Base-by-base conservation (phyloP, 2,888 invertebrate species). In the Proisotoma minuta region DNA sequence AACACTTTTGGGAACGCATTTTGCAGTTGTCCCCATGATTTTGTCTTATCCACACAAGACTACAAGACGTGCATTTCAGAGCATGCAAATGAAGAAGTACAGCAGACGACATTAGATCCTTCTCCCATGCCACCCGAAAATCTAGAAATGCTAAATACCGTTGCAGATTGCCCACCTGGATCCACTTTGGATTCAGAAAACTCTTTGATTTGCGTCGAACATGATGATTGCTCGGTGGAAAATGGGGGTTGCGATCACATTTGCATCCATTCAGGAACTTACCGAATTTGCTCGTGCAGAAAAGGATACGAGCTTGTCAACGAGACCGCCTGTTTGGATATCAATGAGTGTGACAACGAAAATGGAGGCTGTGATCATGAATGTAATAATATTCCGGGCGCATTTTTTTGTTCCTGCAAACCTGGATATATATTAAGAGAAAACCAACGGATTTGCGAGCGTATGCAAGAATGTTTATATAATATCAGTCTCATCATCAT, bases 371-470 rank as follows among this genome's bases (percentile, higher is more conserved):
- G 86, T 64, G 83, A 82, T 47, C 82, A 81, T 63, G 78, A 80
- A 47, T 86, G 86, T 74, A 76, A 78, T 53, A 80, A 80, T 72
- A 76, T 78, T 20, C 75, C 77, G 53, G 80, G 79, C 22, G 77
- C 78, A 34, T 79, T 74, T 70, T 78, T 79, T 63, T 88, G 88
- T 75, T 76, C 77, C n/a, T 87, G 87, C 72, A 82, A 82, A 15
- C 74, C 77, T 1, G 86, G 86, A 0, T 84, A 79, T 73, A 72
- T 75, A 5, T 76, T 82, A 4, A 78, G 78, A 3, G 75, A 76
- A 18, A 80, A 81, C 52, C 79, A 78, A 20, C 78, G 80, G 65
- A 71, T 75, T 58, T 74, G 77, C 75, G 74, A 74, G 68, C 75
- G 75, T 70, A 48, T 63, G 27, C 24, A 22, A n/a, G 18, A 28